Base-by-base conservation (phyloP, 2,888 invertebrate species). In the Amiota minor region DNA sequence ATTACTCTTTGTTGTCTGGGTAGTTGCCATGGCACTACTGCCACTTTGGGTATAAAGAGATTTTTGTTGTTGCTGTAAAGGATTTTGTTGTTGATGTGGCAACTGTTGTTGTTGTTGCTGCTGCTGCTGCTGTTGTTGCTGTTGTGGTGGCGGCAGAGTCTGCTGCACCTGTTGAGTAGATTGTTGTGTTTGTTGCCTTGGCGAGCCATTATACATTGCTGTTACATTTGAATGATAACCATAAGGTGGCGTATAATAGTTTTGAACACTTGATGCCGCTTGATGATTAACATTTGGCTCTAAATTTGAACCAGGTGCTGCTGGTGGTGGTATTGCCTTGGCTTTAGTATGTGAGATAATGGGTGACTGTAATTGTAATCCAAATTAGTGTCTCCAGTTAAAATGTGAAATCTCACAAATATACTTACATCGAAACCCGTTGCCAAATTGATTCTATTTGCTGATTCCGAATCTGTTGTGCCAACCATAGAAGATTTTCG, bases 21-120 rank as follows among this genome's bases (percentile, higher is more conserved):
- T 89, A n/a, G 78, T 82, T 23, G 87, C 87, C n/a, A 84, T 85
- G 72, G 84, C 83, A 56, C 77, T 80, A 49, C 81, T 83, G 8
- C 89, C 88, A 75, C 89, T 89, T 74, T 89, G 89, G 78, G 89
- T 89, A 74, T 90, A 90, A 56, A 83, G 88, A 14, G 87, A 79
- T 0, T 84, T 77, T 73, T 81, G 82, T 9, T 35, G 35, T 35
- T 35, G 6, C 6, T 23, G 23, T 23, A 23, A 23, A 70, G 75
- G 16, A 46, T 56, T 3, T 8, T n/a, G 12, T 69, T 9, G 62
- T 65, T 46, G 6, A 71, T 14, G 75, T 20, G 70, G 71, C 14
- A 65, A 62, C 14, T 74, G 75, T 72, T 49, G 23, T 8, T 71
- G 62, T 49, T 72, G 67, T 16, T 20, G 75, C 20, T 73, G 72